Base-by-base conservation (phyloP, 1,140 invertebrate genomes). In the Sarcophaga peregrina region DNA sequence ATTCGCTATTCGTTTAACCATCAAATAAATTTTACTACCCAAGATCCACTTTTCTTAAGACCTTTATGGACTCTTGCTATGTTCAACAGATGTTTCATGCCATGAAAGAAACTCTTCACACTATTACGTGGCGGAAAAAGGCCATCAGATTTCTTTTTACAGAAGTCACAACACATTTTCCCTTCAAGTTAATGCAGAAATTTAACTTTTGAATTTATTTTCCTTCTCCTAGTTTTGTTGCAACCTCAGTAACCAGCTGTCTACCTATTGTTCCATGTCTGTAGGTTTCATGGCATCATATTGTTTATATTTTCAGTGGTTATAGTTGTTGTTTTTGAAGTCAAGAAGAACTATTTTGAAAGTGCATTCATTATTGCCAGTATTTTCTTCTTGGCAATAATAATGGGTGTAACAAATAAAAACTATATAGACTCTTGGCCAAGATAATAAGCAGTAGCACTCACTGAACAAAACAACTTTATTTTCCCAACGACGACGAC, bases 361-460 rank as follows among this genome's bases (percentile, higher is more conserved):
- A 78, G n/a, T 78, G n/a, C 50, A 78, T 52, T 78, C 75, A 78
- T 78, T 78, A 78, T 50, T 47, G 25, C 47, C 47, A 50, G 50
- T 78, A 78, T 78, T 50, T 78, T n/a, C n/a, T 25, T 20, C 20
- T 78, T 50, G 20, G 11, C 75, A 11, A 25, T 17, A 11, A 25
- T 17, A 25, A 52, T 52, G 25, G 73, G 17, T 17, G 47, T 50
- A 76, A 62, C 62, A 68, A 68, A 13, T 20, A 68, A 9, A 13
- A 68, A 20, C 62, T 20, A 68, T 8, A 62, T 8, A 62, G 15
- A n/a, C 15, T 6, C 54, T 37, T 68, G 17, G 62, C 15, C 58
- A 62, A n/a, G 17, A 62, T 62, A 74, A 74, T 20, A 8, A 75
- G 74, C 47, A 78, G 48, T 50, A 78, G 47, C 47, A 68, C 17